Evolutionary conservation across 2,797 vertebrate genomes (phyloP).

Genomic region (Uromys caudimaculatus): DNA sequence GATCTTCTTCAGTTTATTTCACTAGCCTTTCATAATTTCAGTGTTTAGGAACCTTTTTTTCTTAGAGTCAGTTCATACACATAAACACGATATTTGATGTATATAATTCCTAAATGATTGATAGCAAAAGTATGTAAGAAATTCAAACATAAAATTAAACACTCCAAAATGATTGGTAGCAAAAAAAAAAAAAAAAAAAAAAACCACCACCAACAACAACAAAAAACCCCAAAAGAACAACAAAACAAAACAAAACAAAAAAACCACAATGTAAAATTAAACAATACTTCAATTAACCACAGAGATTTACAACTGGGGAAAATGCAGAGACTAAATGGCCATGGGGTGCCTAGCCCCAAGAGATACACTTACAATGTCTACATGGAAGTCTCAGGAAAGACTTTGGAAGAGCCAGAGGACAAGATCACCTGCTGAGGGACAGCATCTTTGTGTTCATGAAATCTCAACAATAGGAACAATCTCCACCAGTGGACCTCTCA

Average conservation of each 20-base stretch:
- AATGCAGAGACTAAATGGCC: neutral
- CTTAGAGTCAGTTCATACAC: neutral
- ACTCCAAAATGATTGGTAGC: neutral
- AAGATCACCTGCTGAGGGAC: neutral
- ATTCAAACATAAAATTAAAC: neutral
- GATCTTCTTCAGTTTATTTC: neutral
- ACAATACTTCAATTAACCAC: neutral
- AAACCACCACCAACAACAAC: too few species aligned
- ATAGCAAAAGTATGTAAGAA: neutral
- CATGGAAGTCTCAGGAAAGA: neutral
- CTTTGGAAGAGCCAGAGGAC: too few species aligned
- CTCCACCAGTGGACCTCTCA: neutral
- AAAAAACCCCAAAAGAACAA: too few species aligned
- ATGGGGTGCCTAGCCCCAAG: neutral
- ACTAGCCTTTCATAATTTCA: neutral
- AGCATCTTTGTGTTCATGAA: neutral
- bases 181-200: neutral
- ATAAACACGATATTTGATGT: neutral
- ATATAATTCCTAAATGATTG: neutral
- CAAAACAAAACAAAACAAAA: too few species aligned
- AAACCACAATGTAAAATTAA: neutral
- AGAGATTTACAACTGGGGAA: neutral
- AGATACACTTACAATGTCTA: too few species aligned
- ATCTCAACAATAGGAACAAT: neutral
- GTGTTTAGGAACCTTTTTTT: neutral